phyloP scores from a whole-genome alignment of 2,888 invertebrate genomes.

The Caenorhabditis sp. region DNA sequence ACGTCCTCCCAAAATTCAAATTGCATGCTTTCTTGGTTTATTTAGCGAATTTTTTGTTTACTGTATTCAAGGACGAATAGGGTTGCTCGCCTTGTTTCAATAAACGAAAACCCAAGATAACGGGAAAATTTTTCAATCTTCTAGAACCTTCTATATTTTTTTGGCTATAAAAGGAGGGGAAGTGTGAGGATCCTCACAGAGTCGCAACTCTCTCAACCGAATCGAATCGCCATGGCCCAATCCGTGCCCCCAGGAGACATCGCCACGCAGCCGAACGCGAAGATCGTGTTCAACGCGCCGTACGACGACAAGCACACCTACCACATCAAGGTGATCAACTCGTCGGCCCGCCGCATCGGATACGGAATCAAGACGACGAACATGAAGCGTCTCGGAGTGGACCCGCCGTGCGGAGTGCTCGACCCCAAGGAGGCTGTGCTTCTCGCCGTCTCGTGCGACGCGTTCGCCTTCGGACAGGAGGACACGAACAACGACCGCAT shows the following conservation, averaged over 20 bases:
- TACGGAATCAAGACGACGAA: slow-evolving; percentile 71
- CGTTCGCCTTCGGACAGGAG: slow-evolving; percentile 55
- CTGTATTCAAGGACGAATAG: no score
- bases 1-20: no score
- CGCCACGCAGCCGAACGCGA: slow-evolving; percentile 61
- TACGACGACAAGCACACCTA: slow-evolving; percentile 72
- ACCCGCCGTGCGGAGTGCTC: slow-evolving; percentile 68
- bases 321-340: slow-evolving; percentile 70
- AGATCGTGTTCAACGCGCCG: slow-evolving; percentile 73
- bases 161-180: no score
- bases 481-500: slow-evolving; percentile 54
- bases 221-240: slow-evolving; percentile 58
- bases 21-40: no score
- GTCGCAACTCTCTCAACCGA: no score
- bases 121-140: no score
- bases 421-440: slow-evolving; percentile 68
- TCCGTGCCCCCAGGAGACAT: slow-evolving; percentile 64
- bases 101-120: no score
- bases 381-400: slow-evolving; percentile 69
- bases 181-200: no score
- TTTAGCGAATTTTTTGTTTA: no score
- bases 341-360: slow-evolving; percentile 67
- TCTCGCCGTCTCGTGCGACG: slow-evolving; percentile 53
- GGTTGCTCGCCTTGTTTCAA: no score
- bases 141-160: no score